These are phyloP conservation scores for Thecocarcelia acutangulata DNA, from an alignment of 2,888 invertebrate genomes.

Conservation along the genomic window DNA sequence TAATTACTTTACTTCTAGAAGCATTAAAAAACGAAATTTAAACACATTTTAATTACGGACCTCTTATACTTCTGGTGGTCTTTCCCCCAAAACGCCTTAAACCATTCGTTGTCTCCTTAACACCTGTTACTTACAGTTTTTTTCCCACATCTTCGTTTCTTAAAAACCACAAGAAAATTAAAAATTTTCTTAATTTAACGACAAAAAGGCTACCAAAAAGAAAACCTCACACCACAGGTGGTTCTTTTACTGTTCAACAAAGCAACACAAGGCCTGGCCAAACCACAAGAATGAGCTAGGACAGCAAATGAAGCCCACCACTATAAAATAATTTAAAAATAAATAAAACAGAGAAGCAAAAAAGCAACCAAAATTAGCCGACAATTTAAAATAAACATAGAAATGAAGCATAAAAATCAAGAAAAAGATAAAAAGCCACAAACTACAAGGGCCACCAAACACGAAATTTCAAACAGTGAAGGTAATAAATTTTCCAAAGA, in stretches of 20 bases:
- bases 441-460: conserved; percentile 32
- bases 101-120: conserved; percentile 26
- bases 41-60: conserved; percentile 18
- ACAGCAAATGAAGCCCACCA: conserved; percentile 21
- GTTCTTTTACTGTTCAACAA: conserved; percentile 6
- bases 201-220: conserved; percentile 3
- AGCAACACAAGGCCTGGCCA: background rate
- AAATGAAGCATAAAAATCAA: conserved; percentile 32
- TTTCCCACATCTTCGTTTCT: conserved; percentile 15
- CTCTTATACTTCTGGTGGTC: conserved; percentile 47
- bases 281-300: conserved; percentile 16
- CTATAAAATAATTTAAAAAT: background rate
- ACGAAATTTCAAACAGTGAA: conserved; percentile 28
- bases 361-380: conserved; percentile 60
- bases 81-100: background rate
- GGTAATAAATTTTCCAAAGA: conserved; percentile 58
- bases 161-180: conserved; percentile 30
- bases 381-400: conserved; percentile 62
- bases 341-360: background rate
- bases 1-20: conserved; percentile 20
- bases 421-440: conserved; percentile 32
- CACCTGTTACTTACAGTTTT: conserved; percentile 52
- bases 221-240: conserved; percentile 43
- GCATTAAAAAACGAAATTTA: background rate
- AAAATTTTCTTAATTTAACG: background rate